phyloP scores from a whole-genome alignment of 2,888 invertebrate genomes.

The Coenonympha glycerion region DNA sequence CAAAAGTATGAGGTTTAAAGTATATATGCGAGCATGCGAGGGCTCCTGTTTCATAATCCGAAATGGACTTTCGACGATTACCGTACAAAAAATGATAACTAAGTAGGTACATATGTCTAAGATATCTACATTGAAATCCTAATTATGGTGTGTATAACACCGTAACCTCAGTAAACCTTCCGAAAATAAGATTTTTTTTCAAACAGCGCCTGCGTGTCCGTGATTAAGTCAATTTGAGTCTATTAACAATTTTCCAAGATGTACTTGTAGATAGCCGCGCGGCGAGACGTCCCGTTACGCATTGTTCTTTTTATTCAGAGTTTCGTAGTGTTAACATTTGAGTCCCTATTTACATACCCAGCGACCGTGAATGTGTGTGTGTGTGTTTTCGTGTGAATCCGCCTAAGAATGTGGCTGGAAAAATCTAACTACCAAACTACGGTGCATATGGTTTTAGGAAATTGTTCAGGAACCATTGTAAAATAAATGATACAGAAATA shows the following conservation, averaged over 20 bases:
- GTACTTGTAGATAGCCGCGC: conserved; percentile 25
- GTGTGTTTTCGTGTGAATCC: conserved; percentile 65
- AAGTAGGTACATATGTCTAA: too few relatives aligned
- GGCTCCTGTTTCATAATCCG: too few relatives aligned
- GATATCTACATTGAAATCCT: not conserved
- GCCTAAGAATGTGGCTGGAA: conserved; percentile 60
- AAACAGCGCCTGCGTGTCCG: not conserved
- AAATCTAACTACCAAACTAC: conserved; percentile 46
- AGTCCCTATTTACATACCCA: conserved; percentile 68
- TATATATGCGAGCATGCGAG: too few relatives aligned
- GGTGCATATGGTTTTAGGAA: conserved; percentile 43
- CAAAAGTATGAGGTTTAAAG: too few relatives aligned
- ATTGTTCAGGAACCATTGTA: not conserved
- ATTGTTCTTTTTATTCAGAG: conserved; percentile 38
- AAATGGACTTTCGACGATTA: too few relatives aligned
- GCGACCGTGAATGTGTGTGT: conserved; percentile 65
- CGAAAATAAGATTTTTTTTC: not conserved
- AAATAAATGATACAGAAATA: too few relatives aligned
- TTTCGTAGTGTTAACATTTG: conserved; percentile 44
- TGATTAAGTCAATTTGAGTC: conserved; percentile 16
- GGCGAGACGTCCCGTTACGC: conserved; percentile 35
- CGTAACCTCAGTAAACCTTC: not conserved
- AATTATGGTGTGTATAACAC: conserved; percentile 1
- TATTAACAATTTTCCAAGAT: conserved; percentile 22
- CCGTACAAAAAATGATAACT: too few relatives aligned